Percentiles rank a stretch among this genome's conserved stretches.
These are phyloP conservation scores for Pelusios castaneus DNA, from an alignment of 2,113 vertebrate genomes.

Conservation along the genomic window DNA sequence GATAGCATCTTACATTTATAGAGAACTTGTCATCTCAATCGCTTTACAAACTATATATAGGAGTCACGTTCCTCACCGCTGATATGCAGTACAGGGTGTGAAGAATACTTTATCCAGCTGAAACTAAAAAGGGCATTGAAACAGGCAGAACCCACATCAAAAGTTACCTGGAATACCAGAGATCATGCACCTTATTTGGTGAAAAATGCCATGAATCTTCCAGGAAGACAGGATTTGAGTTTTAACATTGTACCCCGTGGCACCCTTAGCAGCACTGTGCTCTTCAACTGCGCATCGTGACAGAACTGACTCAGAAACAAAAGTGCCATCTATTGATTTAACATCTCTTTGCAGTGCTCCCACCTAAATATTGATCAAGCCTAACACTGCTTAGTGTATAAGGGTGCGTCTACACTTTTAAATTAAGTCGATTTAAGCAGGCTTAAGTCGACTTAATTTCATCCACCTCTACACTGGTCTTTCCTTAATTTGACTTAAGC, in stretches of 20 bases:
- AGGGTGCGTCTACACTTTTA: too few species aligned
- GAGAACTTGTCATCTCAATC: neutral
- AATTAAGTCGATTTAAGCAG: too few species aligned
- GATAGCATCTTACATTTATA: neutral
- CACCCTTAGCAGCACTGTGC: neutral
- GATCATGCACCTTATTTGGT: neutral
- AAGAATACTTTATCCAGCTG: neutral
- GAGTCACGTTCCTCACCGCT: neutral
- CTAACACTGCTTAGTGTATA: neutral
- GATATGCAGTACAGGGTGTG: neutral
- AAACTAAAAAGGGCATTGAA: neutral
- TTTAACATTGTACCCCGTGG: neutral
- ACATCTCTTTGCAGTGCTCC: neutral
- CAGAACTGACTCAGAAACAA: neutral
- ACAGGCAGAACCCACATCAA: neutral
- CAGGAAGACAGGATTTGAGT: neutral
- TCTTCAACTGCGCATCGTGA: neutral
- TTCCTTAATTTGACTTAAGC: too few species aligned
- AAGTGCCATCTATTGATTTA: neutral
- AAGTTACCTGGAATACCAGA: neutral
- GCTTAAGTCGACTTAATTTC: too few species aligned
- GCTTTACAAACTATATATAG: neutral
- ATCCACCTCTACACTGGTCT: too few species aligned
- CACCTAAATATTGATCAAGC: neutral
- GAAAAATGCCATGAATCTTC: neutral